Percentiles rank a stretch among this genome's conserved stretches.
Conservation (phyloP, 2,888 invertebrate species). For the Temnothorax rugatulus region DNA sequence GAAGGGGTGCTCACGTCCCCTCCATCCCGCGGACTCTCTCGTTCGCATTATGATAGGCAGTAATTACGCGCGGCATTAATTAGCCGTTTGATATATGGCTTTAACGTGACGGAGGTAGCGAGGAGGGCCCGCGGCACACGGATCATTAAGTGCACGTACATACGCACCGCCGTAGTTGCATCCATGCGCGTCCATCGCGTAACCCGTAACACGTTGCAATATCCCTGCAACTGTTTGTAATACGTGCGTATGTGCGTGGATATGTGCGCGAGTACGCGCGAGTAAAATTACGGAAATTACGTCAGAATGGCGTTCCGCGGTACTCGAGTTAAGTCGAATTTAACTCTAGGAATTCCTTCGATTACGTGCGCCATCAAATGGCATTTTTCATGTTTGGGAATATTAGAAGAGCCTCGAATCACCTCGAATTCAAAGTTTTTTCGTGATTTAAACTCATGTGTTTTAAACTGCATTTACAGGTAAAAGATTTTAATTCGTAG, state of each 20-base stretch:
- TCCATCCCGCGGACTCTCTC: constrained; percentile 55
- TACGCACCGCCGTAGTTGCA: constrained; percentile 58
- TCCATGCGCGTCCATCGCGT: constrained; percentile 42
- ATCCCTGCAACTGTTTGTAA: constrained; percentile 4
- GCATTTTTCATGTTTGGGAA: not conserved
- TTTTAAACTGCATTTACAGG: not conserved
- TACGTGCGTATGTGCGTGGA: not conserved
- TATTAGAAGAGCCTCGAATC: not conserved
- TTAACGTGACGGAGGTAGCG: constrained; percentile 59
- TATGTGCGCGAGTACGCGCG: not conserved
- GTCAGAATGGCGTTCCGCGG: not conserved
- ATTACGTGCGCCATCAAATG: not conserved
- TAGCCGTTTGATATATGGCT: constrained; percentile 83
- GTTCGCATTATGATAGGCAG: constrained; percentile 80
- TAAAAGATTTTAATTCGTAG: not conserved
- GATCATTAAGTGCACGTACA: constrained; percentile 80
- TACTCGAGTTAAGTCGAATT: constrained; percentile 11
- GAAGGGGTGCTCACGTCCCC: constrained; percentile 38
- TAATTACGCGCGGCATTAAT: constrained; percentile 83
- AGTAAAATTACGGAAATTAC: constrained; percentile 31
- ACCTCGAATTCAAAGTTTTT: not conserved
- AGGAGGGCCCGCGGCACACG: constrained; percentile 60
- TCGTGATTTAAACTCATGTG: too few relatives aligned
- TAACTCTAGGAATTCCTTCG: constrained; percentile 21
- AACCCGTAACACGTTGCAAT: constrained; percentile 44